These are phyloP conservation scores for Panagrolaimus sp. DNA, from an alignment of 1,140 invertebrate species.

Conservation along the genomic window DNA sequence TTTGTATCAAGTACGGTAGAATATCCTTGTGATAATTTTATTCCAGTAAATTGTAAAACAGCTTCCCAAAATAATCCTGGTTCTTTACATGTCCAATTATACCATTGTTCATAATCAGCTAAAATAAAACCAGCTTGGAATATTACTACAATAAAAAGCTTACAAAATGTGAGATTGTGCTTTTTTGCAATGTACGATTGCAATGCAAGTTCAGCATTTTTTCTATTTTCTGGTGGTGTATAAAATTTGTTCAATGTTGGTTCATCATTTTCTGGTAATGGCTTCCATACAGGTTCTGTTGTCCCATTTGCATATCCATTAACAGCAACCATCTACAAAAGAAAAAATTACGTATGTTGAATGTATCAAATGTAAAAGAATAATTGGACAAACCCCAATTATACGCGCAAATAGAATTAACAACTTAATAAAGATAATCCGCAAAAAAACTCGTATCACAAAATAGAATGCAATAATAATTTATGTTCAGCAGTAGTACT, in stretches of 20 bases:
- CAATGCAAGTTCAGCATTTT: conserved; percentile 29
- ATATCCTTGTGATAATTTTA: conserved; percentile 58
- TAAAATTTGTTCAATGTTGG: conserved; percentile 15
- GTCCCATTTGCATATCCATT: too few species aligned
- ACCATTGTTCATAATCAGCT: conserved; percentile 61
- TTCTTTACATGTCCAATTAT: conserved; percentile 62
- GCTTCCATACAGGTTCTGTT: too few species aligned
- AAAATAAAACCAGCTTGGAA: conserved; percentile 15
- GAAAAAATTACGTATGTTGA: too few species aligned
- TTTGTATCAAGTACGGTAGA: conserved; percentile 57
- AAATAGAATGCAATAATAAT: too few species aligned
- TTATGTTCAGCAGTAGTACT: too few species aligned
- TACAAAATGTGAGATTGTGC: conserved; percentile 28
- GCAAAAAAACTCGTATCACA: too few species aligned
- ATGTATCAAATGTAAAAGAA: too few species aligned
- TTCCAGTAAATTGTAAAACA: conserved; percentile 59
- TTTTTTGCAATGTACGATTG: conserved; percentile 20
- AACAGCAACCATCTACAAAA: too few species aligned
- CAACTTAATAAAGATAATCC: too few species aligned
- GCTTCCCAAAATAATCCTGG: conserved; percentile 62
- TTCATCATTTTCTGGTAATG: too few species aligned
- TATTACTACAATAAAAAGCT: conserved; percentile 11
- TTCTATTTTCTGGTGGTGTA: conserved; percentile 18
- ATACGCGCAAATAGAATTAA: too few species aligned
- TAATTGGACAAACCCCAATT: too few species aligned